Conservation (phyloP, 2,797 vertebrate species). For the Picus viridis region DNA sequence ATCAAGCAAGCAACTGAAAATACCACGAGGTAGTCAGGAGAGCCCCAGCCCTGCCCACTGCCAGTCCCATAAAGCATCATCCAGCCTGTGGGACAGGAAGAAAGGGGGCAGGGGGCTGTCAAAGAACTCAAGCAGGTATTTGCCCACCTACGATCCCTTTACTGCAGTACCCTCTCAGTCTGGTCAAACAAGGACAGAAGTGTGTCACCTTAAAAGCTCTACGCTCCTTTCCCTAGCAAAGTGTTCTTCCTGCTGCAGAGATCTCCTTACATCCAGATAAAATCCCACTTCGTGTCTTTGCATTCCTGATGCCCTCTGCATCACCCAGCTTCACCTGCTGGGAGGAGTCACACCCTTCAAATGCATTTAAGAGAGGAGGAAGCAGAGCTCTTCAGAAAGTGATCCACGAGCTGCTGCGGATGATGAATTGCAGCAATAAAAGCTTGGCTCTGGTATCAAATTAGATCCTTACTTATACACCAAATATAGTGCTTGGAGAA, state of each 20-base stretch:
- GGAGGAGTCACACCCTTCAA: neutral
- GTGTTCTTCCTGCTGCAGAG: neutral
- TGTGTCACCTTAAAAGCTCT: neutral
- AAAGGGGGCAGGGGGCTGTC: fast-evolving
- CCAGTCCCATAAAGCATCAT: neutral
- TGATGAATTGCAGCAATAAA: constrained; percentile 51
- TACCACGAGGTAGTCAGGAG: neutral
- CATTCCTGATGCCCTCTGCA: neutral
- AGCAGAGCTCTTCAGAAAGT: constrained; percentile 2
- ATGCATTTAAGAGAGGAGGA: neutral
- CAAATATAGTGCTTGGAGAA: constrained; percentile 65
- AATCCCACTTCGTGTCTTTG: neutral
- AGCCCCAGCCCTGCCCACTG: neutral
- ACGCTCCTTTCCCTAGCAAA: fast-evolving
- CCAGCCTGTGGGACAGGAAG: fast-evolving
- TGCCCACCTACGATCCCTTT: neutral
- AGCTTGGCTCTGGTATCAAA: constrained; percentile 45
- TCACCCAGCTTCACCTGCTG: neutral
- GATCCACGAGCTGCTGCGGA: neutral
- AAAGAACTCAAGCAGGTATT: neutral
- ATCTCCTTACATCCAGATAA: neutral
- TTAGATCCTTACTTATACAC: constrained; percentile 48
- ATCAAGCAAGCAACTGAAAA: neutral
- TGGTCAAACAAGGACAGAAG: neutral
- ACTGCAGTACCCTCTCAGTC: fast-evolving